Percentiles rank a stretch among this genome's conserved stretches.
Evolutionary conservation across 2,113 vertebrate genomes (phyloP).

Genomic region (Smithornis capensis): DNA sequence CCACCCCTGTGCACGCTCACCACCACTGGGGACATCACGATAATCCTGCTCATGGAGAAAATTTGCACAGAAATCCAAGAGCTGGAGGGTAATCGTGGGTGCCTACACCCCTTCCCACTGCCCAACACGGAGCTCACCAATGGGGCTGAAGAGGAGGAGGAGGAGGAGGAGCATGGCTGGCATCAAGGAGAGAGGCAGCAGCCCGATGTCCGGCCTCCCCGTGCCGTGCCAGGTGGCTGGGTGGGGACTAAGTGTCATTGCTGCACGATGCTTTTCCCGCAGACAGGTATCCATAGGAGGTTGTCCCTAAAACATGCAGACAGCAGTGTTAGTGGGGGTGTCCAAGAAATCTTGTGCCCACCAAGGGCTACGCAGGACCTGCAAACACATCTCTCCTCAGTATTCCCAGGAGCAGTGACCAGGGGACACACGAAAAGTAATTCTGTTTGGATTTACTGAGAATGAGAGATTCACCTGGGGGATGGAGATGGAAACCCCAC

Average conservation of each 20-base stretch:
- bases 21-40: accelerated
- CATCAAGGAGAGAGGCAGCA: not conserved
- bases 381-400: not conserved
- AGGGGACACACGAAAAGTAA: not conserved
- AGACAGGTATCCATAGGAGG: not conserved
- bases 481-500: not conserved
- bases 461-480: not conserved
- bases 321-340: not conserved
- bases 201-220: not conserved
- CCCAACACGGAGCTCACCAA: conserved; percentile 39
- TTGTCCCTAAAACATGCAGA: conserved; percentile 40
- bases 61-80: not conserved
- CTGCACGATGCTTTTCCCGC: not conserved
- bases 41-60: not conserved
- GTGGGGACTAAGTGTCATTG: conserved; percentile 29
- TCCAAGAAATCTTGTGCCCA: not conserved
- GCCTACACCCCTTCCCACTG: accelerated
- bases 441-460: not conserved
- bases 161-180: conserved; percentile 37
- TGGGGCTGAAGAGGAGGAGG: conserved; percentile 36
- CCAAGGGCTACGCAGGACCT: not conserved
- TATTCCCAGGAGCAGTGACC: not conserved
- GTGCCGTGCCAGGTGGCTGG: not conserved
- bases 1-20: accelerated
- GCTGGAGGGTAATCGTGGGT: accelerated